Conservation (phyloP, 2,797 vertebrate species). For the Hylomyscus alleni region DNA sequence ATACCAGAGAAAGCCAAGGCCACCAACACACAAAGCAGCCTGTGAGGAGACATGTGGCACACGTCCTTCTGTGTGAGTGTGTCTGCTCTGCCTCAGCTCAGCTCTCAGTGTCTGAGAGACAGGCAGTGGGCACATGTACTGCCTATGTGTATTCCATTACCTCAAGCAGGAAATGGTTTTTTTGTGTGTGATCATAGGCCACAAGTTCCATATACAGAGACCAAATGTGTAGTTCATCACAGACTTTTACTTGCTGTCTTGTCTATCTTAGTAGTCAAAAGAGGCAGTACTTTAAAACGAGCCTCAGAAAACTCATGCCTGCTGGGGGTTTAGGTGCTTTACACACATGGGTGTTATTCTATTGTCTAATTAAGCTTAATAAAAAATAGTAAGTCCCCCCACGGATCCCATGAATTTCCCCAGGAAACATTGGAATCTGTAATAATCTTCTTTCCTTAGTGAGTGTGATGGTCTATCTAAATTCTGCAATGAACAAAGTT, state of each 20-base stretch:
- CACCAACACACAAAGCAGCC: not conserved
- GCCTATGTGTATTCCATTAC: not conserved
- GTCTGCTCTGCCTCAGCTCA: not conserved
- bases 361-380: not conserved
- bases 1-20: not conserved
- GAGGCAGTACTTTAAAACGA: not conserved
- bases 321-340: not conserved
- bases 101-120: not conserved
- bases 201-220: not conserved
- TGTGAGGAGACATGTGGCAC: not conserved
- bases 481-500: not conserved
- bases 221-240: not conserved
- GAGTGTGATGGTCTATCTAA: not conserved
- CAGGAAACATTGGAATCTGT: not conserved
- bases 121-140: rapidly evolving
- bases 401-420: not conserved
- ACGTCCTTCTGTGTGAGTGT: not conserved
- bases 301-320: not conserved
- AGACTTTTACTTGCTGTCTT: not conserved
- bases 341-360: not conserved
- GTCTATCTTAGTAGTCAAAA: not conserved
- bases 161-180: constrained; percentile 37
- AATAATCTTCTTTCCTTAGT: not conserved
- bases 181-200: not conserved
- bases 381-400: not conserved